These are phyloP conservation scores for Eidolon helvum DNA, from an alignment of 2,113 vertebrate species.

Conservation along the genomic window DNA sequence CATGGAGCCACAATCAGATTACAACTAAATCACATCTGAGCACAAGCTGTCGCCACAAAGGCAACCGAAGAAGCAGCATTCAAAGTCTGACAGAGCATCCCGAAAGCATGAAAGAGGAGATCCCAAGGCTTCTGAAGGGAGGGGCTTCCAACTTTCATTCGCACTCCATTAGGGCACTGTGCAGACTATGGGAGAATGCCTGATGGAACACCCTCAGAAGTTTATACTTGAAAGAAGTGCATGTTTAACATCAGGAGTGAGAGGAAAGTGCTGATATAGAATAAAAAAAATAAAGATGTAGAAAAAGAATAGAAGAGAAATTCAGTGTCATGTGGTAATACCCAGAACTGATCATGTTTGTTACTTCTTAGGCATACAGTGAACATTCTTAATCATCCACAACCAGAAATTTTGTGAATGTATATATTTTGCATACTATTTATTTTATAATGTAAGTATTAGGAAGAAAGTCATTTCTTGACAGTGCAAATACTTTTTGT, in stretches of 20 bases:
- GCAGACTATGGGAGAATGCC: background rate
- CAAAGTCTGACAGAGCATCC: constrained; percentile 84
- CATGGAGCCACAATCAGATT: constrained; percentile 79
- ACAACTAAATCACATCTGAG: constrained; percentile 81
- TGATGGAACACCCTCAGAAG: background rate
- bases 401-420: background rate
- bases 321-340: fast-evolving
- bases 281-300: background rate
- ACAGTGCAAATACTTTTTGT: background rate
- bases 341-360: background rate
- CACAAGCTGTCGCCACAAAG: constrained; percentile 79
- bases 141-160: constrained; percentile 31
- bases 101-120: constrained; percentile 84
- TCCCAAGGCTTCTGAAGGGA: constrained; percentile 48
- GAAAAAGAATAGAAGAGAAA: background rate
- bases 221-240: background rate
- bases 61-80: constrained; percentile 79
- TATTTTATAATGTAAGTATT: background rate
- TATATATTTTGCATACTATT: background rate
- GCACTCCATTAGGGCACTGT: background rate
- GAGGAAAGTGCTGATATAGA: background rate
- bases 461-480: background rate
- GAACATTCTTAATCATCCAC: background rate
- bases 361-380: background rate
- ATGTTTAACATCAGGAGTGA: background rate